Evolutionary conservation across 2,113 vertebrate species (phyloP), one percentile per base, ranked within the genome.

Genomic region (Atractosteus spatula): DNA sequence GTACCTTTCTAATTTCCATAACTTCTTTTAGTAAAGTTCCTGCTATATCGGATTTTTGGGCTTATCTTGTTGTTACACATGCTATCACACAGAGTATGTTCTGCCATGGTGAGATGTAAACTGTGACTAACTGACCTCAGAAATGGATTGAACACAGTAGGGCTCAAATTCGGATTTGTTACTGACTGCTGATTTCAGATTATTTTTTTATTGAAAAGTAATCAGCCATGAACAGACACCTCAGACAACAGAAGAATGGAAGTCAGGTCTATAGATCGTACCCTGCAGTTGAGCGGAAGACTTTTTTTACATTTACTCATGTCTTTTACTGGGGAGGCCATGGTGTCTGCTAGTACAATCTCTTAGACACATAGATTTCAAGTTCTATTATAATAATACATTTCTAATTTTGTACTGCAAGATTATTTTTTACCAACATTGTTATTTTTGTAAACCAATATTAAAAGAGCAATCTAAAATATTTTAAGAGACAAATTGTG

Each of bases 201-300:
- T 59, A n/a, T 59, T 59, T 13, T 55, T 59, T 59, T 59, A 13
- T 59, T 59, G 12, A 59, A 59, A 59, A 59, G 12, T 13, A 59
- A 59, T 59, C 57, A 59, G n/a, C 57, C 57, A 59, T 59, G n/a
- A 59, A 59, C n/a, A 59, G 57, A 59, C 57, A 59, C 12, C 47
- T 51, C 13, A 55, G 55, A 55, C 55, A 11, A 8, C 13, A n/a
- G n/a, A 6, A 59, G n/a, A 59, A 59, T n/a, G 14, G n/a, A 59
- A n/a, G n/a, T 13, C 57, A 13, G 12, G n/a, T 59, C 12, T 13
- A 59, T 14, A 59, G 12, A 59, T 6, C n/a, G 2, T 13, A 13
- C 5, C 57, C 57, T 59, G 2, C n/a, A 13, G 57, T 16, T 51
- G 47, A 51, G 5, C 47, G 47, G 47, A 29, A 29, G 29, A 10